Evolutionary conservation across 2,888 invertebrate species (phyloP).

Genomic region (Rhodophaea formosa): DNA sequence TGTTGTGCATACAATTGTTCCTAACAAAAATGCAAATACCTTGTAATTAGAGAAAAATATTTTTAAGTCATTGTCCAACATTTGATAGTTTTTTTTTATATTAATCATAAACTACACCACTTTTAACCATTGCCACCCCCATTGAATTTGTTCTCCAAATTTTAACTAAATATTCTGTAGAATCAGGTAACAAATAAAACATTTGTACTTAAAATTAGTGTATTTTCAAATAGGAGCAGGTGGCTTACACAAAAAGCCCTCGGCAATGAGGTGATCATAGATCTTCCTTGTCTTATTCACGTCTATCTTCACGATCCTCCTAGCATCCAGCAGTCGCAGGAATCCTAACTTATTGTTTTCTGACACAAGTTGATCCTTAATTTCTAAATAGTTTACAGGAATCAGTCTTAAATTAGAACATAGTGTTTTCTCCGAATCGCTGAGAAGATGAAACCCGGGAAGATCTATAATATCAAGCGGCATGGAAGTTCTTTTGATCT

Average conservation of each 20-base stretch:
- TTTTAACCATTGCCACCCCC: too few species aligned
- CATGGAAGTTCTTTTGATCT: conserved; percentile 60
- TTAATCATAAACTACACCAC: too few species aligned
- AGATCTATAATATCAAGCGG: conserved; percentile 85
- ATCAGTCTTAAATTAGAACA: conserved; percentile 88
- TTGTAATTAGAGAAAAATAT: too few species aligned
- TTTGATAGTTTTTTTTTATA: too few species aligned
- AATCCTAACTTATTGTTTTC: conserved; percentile 89
- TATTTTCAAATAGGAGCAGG: conserved; percentile 28
- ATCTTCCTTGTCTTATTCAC: conserved; percentile 95
- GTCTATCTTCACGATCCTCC: conserved; percentile 93
- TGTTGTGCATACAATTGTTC: too few species aligned
- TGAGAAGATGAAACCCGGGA: conserved; percentile 89
- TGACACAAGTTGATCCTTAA: conserved; percentile 86
- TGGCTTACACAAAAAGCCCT: conserved; percentile 86
- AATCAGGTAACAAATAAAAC: too few species aligned
- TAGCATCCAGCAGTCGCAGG: conserved; percentile 89
- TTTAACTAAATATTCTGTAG: too few species aligned
- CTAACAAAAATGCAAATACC: too few species aligned
- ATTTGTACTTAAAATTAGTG: conserved; percentile 16
- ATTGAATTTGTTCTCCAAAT: too few species aligned
- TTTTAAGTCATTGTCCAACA: too few species aligned
- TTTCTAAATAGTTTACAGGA: conserved; percentile 89
- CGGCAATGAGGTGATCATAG: conserved; percentile 87
- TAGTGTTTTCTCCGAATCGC: conserved; percentile 85